These are phyloP conservation scores for Brachionus paranguensis DNA, from an alignment of 1,140 invertebrate genomes.

Conservation along the genomic window DNA sequence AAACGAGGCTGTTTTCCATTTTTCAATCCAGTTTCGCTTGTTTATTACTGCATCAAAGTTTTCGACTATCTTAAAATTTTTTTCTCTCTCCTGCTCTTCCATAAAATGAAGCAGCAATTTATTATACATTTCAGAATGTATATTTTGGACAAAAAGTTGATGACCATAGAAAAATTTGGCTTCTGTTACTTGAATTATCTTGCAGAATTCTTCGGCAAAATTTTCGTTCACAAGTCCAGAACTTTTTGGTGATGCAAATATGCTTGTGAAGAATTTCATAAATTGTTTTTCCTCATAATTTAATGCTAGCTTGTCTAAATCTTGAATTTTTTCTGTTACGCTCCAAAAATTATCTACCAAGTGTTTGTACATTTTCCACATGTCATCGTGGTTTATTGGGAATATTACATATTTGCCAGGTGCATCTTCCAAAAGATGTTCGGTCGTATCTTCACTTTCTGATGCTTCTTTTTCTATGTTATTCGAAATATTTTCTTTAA, in stretches of 20 bases:
- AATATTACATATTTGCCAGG: constrained; percentile 38
- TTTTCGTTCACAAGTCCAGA: constrained; percentile 33
- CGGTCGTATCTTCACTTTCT: neutral
- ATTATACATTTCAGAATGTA: constrained; percentile 40
- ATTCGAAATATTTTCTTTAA: neutral
- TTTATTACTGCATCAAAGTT: constrained; percentile 19
- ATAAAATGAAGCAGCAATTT: constrained; percentile 13
- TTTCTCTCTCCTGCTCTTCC: constrained; percentile 13
- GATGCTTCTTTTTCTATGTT: neutral
- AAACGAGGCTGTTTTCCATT: constrained; percentile 14
- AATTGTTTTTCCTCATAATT: constrained; percentile 31
- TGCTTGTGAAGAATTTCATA: constrained; percentile 37
- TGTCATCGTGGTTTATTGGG: constrained; percentile 39
- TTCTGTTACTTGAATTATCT: constrained; percentile 33
- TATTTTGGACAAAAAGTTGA: constrained; percentile 38
- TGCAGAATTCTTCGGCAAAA: constrained; percentile 39
- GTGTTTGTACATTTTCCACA: constrained; percentile 39
- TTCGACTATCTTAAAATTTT: constrained; percentile 23
- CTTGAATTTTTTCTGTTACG: constrained; percentile 34
- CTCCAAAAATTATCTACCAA: constrained; percentile 40
- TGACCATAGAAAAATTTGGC: constrained; percentile 40
- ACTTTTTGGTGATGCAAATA: constrained; percentile 30
- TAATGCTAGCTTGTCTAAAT: constrained; percentile 4
- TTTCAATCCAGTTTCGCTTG: neutral
- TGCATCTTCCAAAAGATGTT: constrained; percentile 7